Evolutionary conservation across 1,140 invertebrate species (phyloP), one percentile per base, ranked within the genome.

Genomic region (Eumaeus atala): DNA sequence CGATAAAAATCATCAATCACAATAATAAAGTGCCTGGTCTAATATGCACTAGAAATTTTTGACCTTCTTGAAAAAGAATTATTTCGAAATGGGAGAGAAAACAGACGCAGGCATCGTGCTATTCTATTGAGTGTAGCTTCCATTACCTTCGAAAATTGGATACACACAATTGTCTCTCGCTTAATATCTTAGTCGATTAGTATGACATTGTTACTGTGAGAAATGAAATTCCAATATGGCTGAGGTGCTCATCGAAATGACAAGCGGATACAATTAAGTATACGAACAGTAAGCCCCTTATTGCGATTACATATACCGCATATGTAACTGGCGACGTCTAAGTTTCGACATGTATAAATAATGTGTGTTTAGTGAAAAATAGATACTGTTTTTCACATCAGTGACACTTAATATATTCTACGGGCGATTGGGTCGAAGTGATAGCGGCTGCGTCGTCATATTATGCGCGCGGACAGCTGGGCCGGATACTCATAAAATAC

Each of bases 331-430:
- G 21, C 21, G 21, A 28, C 21, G 21, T 28, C 21, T 28, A 28
- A 28, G 21, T 28, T 28, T 2, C 2, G 21, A 28, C 21, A 6
- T 28, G 21, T 28, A 44, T 44, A 44, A 44, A 44, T 44, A 44
- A 44, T 9, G 9, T n/a, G n/a, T 16, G 14, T 14, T 14, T 44
- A 44, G 16, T 44, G 40, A 44, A 44, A 44, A 44, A 44, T 44
- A 44, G 16, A 44, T 44, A 44, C 17, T 17, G 40, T 9, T 17
- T 16, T 40, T 14, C 40, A 9, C 40, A 16, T 17, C 12, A 44
- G 40, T 44, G 40, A 44, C 40, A 44, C 40, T 44, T 44, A 44
- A 44, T 44, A 44, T 44, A 44, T 44, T 44, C 40, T 14, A 3
- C 11, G 12, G 40, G 40, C 3, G 40, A 44, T 16, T 44, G 14